Evolutionary conservation across 1,140 invertebrate genomes (phyloP), one percentile per base, ranked within the genome.

Genomic region (Drosophila seguyi): DNA sequence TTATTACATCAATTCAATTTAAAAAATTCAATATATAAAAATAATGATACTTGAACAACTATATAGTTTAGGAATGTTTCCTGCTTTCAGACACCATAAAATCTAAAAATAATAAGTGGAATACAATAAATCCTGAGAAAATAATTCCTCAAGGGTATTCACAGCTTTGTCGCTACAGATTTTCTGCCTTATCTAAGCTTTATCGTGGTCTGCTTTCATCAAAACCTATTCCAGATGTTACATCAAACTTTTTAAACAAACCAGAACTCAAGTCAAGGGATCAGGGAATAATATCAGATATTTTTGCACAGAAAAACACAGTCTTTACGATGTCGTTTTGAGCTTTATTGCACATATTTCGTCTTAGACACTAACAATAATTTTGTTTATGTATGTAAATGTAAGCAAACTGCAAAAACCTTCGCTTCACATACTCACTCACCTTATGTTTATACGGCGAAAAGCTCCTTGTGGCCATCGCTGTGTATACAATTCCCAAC

Each of bases 331-430:
- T 67, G 29, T 79, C 20, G 14, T 65, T 55, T 73, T 47, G 22
- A 66, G 56, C 72, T 87, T 87, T 87, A 90, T 87, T 87, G 84
- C 83, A 87, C 85, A 71, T 53, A 36, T 74, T 79, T 71, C 57
- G 63, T 74, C 83, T 87, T 88, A 87, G 72, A 83, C 67, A 66
- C 67, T 87, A 83, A 83, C 66, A 87, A 65, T 79, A 79, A 44
- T 81, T 36, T 45, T 39, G 50, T 42, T 68, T 69, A 62, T 42
- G 27, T 44, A 22, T 73, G 65, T 47, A 58, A 45, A 59, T 57
- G 39, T 42, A 75, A 47, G 56, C 53, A 41, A 36, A 56, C 53
- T 67, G 48, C 60, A 68, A 48, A 75, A 56, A 71, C 39, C 27
- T 44, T 29, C n/a, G 13, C 36, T 42, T 42, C 13, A 52, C 50